These are phyloP conservation scores for Danaus chrysippus DNA, from an alignment of 2,888 invertebrate genomes.

Conservation along the genomic window DNA sequence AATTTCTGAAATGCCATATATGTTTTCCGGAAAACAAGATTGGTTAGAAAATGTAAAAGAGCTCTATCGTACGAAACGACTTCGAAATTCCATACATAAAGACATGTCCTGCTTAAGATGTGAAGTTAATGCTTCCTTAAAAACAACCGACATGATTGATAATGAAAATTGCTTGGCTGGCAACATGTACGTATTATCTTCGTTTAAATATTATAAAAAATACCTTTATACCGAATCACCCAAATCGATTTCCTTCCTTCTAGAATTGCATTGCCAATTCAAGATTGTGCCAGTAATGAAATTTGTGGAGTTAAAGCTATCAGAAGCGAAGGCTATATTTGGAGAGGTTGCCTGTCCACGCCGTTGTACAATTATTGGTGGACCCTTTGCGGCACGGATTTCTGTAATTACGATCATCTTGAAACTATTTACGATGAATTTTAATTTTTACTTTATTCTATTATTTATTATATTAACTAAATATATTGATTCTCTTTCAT, in stretches of 20 bases:
- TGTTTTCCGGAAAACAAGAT: constrained; percentile 50
- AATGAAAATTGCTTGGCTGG: constrained; percentile 57
- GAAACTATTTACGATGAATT: constrained; percentile 46
- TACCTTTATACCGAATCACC: not conserved
- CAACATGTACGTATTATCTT: constrained; percentile 50
- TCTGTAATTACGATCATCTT: constrained; percentile 54
- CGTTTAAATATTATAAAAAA: constrained; percentile 2
- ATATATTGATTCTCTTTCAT: constrained; percentile 2
- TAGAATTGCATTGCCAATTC: constrained; percentile 46
- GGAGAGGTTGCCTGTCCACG: constrained; percentile 57
- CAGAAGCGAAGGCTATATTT: constrained; percentile 52
- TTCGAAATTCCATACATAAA: constrained; percentile 54
- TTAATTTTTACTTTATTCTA: constrained; percentile 8
- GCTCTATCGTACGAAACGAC: constrained; percentile 50
- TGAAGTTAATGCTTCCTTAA: constrained; percentile 51
- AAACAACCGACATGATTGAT: constrained; percentile 39
- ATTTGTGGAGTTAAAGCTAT: constrained; percentile 57
- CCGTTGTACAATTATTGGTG: constrained; percentile 65
- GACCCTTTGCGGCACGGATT: constrained; percentile 50
- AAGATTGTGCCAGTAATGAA: constrained; percentile 53
- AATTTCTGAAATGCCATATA: constrained; percentile 58
- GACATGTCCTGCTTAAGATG: constrained; percentile 62
- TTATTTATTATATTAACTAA: not conserved
- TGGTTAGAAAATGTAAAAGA: constrained; percentile 63
- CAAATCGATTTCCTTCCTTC: constrained; percentile 29